phyloP scores from a whole-genome alignment of 2,113 vertebrate species.

The Amia ocellicauda region DNA sequence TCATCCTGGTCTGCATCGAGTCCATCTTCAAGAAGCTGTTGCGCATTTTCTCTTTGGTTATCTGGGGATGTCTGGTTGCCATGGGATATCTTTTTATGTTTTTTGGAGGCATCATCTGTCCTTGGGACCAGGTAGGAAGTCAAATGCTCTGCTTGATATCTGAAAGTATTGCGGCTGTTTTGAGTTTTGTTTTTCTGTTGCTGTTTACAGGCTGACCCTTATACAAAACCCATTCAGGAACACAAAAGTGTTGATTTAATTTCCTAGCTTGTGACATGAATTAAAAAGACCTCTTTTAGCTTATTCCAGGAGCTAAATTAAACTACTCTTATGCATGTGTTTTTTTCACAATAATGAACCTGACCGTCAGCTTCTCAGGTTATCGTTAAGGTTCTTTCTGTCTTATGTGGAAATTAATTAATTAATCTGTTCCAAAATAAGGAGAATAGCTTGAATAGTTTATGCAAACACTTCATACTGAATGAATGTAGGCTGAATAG shows the following conservation, averaged over 20 bases:
- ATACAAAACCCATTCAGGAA: no score
- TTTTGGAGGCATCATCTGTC: constrained; percentile 89
- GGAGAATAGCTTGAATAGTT: no score
- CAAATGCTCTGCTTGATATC: no score
- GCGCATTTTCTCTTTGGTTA: constrained; percentile 86
- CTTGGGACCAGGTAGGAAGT: constrained; percentile 94
- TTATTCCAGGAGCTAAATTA: neutral
- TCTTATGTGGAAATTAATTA: constrained; percentile 9
- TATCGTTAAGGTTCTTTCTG: constrained; percentile 8
- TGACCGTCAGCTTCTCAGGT: neutral
- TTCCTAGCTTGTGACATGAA: neutral
- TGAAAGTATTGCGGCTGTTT: no score
- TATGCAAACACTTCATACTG: no score
- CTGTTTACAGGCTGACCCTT: no score
- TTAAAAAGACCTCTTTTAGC: neutral
- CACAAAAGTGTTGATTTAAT: neutral
- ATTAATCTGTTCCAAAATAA: no score
- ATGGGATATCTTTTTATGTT: constrained; percentile 99
- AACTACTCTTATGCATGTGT: no score
- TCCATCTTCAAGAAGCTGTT: constrained; percentile 95
- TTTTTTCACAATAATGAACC: constrained; percentile 12
- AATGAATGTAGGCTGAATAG: no score
- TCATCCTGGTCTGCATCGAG: constrained; percentile 93
- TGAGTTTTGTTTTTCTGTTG: no score
- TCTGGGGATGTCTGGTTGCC: constrained; percentile 90